Evolutionary conservation across 2,113 vertebrate genomes (phyloP).

Genomic region (Pavo muticus): DNA sequence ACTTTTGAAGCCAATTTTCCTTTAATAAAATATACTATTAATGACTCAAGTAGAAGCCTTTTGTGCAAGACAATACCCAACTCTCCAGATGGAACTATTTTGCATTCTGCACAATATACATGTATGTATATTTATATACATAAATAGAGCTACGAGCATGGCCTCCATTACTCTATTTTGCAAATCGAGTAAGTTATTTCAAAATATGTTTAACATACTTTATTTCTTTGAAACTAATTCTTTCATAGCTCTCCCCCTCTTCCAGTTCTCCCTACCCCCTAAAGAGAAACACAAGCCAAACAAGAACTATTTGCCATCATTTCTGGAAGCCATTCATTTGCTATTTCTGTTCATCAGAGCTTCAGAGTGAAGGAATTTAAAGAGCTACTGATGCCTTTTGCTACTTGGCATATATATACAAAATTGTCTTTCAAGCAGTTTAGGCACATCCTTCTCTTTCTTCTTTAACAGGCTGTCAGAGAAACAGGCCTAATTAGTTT

Average conservation of each 20-base stretch:
- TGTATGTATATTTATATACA: slow-evolving; percentile 62
- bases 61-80: slow-evolving; percentile 78
- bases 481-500: slow-evolving; percentile 60
- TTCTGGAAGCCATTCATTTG: slow-evolving; percentile 79
- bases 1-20: slow-evolving; percentile 84
- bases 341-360: slow-evolving; percentile 72
- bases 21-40: slow-evolving; percentile 84
- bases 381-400: slow-evolving; percentile 75
- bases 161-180: slow-evolving; percentile 48
- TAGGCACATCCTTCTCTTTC: slow-evolving; percentile 61
- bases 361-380: slow-evolving; percentile 62
- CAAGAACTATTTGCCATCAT: slow-evolving; percentile 57
- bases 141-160: slow-evolving; percentile 38
- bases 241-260: slow-evolving; percentile 19
- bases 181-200: slow-evolving; percentile 60
- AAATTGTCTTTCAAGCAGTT: slow-evolving; percentile 64
- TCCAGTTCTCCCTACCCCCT: slow-evolving; percentile 21
- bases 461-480: slow-evolving; percentile 67
- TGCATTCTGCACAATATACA: slow-evolving; percentile 58
- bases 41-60: slow-evolving; percentile 79
- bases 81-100: slow-evolving; percentile 75
- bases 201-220: slow-evolving; percentile 70
- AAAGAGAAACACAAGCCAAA: slow-evolving; percentile 69
- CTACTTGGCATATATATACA: slow-evolving; percentile 64
- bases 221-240: slow-evolving; percentile 69